Percentiles rank a stretch among this genome's conserved stretches.
Conservation (phyloP, 2,797 vertebrate species). For the Poecilia picta region DNA sequence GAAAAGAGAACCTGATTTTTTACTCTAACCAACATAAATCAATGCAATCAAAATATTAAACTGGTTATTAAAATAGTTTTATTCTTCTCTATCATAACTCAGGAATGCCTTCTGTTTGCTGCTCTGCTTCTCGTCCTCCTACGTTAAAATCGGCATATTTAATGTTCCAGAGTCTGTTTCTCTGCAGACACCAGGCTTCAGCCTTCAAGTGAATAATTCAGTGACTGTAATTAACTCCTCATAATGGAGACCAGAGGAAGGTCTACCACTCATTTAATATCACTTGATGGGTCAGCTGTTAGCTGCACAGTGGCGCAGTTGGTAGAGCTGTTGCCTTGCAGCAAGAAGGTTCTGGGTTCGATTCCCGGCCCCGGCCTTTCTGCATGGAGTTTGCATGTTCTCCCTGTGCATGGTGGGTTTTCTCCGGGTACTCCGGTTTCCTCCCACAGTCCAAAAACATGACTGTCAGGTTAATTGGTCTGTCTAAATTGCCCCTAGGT, state of each 20-base stretch:
- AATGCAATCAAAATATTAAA: not conserved
- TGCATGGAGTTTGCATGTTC: too few species aligned
- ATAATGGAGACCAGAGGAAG: not conserved
- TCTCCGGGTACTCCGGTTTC: too few species aligned
- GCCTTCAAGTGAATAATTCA: slow-evolving; percentile 2
- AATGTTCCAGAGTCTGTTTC: not conserved
- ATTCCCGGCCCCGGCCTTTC: too few species aligned
- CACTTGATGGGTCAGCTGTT: not conserved
- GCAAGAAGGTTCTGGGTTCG: too few species aligned
- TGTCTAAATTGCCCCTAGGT: too few species aligned
- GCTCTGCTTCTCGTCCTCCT: not conserved
- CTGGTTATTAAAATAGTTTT: not conserved
- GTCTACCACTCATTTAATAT: not conserved
- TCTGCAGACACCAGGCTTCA: not conserved
- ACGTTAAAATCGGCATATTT: not conserved
- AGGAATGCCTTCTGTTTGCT: not conserved
- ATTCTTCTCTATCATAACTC: not conserved
- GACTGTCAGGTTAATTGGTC: too few species aligned
- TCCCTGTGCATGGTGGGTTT: too few species aligned
- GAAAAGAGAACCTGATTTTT: not conserved
- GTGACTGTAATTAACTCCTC: not conserved
- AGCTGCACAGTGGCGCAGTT: too few species aligned
- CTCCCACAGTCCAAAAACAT: too few species aligned
- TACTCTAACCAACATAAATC: not conserved
- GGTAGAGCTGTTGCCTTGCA: too few species aligned